These are phyloP conservation scores for Micrastur ruficollis DNA, from an alignment of 2,797 vertebrate species.

Conservation along the genomic window DNA sequence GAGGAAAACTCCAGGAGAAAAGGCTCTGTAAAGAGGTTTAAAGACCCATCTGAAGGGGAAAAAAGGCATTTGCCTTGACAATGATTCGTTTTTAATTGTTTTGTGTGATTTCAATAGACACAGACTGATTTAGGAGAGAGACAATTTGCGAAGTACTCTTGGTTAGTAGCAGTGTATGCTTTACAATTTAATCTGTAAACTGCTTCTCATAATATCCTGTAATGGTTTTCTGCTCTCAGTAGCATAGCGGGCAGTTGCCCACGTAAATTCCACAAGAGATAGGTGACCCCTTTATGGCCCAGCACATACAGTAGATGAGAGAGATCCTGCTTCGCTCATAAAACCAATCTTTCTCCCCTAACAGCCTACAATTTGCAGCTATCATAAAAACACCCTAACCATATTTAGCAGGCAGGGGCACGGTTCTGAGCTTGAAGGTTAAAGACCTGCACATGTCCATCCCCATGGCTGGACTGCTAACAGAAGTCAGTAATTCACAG, in stretches of 20 bases:
- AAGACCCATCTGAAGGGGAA: background rate
- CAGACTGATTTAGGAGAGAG: slow-evolving; percentile 13
- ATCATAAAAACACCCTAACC: slow-evolving; percentile 28
- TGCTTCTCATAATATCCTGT: slow-evolving; percentile 18
- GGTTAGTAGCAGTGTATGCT: background rate
- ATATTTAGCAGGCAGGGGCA: slow-evolving; percentile 1
- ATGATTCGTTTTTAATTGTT: slow-evolving; percentile 55
- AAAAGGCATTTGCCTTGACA: background rate
- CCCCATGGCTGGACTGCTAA: background rate
- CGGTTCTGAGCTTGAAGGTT: slow-evolving; percentile 51
- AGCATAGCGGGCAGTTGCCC: slow-evolving; percentile 35
- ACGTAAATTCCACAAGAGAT: slow-evolving; percentile 3
- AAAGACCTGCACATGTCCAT: background rate
- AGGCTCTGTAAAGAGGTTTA: slow-evolving; percentile 14
- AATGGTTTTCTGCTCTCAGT: slow-evolving; percentile 44
- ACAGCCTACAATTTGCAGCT: slow-evolving; percentile 31
- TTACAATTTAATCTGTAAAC: slow-evolving; percentile 41
- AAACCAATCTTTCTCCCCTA: slow-evolving; percentile 20
- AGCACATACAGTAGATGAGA: background rate
- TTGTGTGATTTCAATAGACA: slow-evolving; percentile 32
- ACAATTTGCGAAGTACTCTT: slow-evolving; percentile 14
- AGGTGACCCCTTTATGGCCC: slow-evolving; percentile 24
- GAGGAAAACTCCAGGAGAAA: background rate
- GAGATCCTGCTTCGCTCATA: slow-evolving; percentile 1
- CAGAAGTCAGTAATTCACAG: slow-evolving; percentile 48